Evolutionary conservation across 1,140 invertebrate genomes (phyloP).

Genomic region (Philopotamus ludificatus): DNA sequence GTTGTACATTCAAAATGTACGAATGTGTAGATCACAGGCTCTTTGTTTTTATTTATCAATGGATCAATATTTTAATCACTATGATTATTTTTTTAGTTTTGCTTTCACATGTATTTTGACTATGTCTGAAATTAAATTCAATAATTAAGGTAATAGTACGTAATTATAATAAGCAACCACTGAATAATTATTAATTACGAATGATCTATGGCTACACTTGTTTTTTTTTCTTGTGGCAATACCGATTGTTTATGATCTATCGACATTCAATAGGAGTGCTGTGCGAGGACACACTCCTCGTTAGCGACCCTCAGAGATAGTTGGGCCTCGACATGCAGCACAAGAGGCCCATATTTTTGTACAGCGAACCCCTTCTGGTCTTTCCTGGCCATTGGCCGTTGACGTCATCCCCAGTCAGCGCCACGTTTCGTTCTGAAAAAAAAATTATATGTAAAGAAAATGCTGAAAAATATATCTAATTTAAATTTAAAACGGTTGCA

Average conservation of each 20-base stretch:
- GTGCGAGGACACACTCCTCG: conserved; percentile 4
- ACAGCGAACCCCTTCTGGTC: conserved; percentile 59
- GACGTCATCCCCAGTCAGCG: conserved; percentile 58
- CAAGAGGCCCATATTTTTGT: conserved; percentile 67
- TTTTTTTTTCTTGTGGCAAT: conserved; percentile 5
- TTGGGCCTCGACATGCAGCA: conserved; percentile 64
- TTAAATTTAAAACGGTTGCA: too few relatives aligned
- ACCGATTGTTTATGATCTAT: background rate
- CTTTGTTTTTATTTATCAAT: too few relatives aligned
- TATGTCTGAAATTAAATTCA: too few relatives aligned
- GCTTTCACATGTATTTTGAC: too few relatives aligned
- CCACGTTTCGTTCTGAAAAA: conserved; percentile 56
- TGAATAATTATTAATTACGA: background rate
- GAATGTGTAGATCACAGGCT: too few relatives aligned
- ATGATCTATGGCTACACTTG: background rate
- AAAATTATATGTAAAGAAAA: conserved; percentile 37
- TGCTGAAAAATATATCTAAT: background rate
- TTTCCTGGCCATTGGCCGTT: conserved; percentile 62
- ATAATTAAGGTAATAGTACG: too few relatives aligned
- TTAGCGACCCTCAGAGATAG: conserved; percentile 58
- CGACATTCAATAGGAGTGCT: conserved; percentile 1
- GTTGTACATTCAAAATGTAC: too few relatives aligned
- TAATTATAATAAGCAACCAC: too few relatives aligned
- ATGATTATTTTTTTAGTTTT: too few relatives aligned
- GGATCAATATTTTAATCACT: too few relatives aligned